These are phyloP conservation scores for Pseudococcus jackbeardsleyi DNA, from an alignment of 2,888 invertebrate genomes.

Conservation along the genomic window DNA sequence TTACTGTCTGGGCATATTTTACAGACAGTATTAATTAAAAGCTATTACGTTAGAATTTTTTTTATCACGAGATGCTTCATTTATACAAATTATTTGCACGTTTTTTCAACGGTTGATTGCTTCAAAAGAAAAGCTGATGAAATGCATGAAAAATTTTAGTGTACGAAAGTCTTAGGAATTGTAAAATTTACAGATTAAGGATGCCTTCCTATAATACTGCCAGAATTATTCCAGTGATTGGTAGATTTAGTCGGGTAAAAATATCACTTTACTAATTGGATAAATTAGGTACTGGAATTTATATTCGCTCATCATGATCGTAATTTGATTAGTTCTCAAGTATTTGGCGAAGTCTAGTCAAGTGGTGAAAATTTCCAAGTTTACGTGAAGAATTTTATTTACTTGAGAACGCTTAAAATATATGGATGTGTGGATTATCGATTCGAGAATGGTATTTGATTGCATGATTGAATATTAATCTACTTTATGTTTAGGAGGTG, in stretches of 20 bases:
- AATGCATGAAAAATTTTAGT: background rate
- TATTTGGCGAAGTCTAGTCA: background rate
- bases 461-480: background rate
- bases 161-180: conserved; percentile 26
- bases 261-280: background rate
- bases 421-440: background rate
- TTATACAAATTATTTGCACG: background rate
- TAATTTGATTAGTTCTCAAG: background rate
- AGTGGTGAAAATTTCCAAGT: background rate
- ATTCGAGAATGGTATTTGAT: background rate
- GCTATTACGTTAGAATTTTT: background rate
- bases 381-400: background rate
- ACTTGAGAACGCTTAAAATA: background rate
- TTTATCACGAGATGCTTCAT: conserved; percentile 46
- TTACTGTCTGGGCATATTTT: background rate
- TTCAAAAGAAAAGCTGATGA: background rate
- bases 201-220: background rate
- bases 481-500: background rate
- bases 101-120: conserved; percentile 33
- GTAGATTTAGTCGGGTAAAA: conserved; percentile 34
- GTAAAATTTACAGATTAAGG: conserved; percentile 48
- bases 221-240: conserved; percentile 19
- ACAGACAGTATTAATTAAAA: background rate
- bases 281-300: background rate
- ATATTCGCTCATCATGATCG: background rate